Conservation (phyloP, 2,797 vertebrate genomes). For the Pipistrellus pipistrellus region DNA sequence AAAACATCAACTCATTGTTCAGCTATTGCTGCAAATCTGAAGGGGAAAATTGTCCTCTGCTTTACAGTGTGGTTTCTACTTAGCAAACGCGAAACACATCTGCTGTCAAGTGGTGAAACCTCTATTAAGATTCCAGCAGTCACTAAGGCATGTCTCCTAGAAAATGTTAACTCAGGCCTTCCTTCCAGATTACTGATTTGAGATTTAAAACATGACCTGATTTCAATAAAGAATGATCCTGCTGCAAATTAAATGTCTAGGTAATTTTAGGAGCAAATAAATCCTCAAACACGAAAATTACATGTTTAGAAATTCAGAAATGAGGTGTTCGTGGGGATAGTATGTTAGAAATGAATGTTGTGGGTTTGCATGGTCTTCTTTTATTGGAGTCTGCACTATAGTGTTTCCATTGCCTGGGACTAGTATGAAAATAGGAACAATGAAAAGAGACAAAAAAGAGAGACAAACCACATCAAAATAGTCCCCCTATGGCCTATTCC, state of each 20-base stretch:
- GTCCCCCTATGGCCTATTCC: not conserved
- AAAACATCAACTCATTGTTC: slow-evolving; percentile 2
- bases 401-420: not conserved
- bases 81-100: not conserved
- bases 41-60: not conserved
- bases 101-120: not conserved
- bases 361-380: not conserved
- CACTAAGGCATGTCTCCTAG: not conserved
- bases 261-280: not conserved
- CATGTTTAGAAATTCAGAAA: slow-evolving; percentile 2
- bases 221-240: slow-evolving; percentile 27
- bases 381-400: not conserved
- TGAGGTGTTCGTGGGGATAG: not conserved
- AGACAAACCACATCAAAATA: not conserved
- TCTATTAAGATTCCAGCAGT: not conserved
- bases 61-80: not conserved
- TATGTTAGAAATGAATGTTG: not conserved
- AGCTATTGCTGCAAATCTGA: not conserved
- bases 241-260: not conserved
- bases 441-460: slow-evolving; percentile 19
- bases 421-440: slow-evolving; percentile 51
- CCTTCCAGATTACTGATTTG: not conserved
- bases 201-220: slow-evolving; percentile 50
- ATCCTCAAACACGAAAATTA: not conserved
- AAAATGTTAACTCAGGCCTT: not conserved